Conservation (phyloP, 2,797 vertebrate species). For the Galaxias olidus region DNA sequence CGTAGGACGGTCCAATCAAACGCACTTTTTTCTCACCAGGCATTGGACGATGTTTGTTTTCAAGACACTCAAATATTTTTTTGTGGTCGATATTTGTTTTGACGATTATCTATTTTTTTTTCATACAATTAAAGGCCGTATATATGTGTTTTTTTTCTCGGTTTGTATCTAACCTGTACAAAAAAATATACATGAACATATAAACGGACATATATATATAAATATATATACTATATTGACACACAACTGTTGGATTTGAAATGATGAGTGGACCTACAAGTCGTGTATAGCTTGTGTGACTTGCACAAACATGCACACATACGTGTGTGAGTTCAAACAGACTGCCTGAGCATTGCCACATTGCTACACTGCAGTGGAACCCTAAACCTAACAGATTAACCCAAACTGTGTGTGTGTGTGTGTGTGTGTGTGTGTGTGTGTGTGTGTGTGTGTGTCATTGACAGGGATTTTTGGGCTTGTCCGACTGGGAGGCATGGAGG, state of each 20-base stretch:
- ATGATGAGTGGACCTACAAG: slow-evolving; percentile 33
- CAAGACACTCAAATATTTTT: slow-evolving; percentile 10
- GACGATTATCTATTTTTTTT: slow-evolving; percentile 30
- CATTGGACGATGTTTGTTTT: slow-evolving; percentile 32
- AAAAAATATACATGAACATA: slow-evolving; percentile 58
- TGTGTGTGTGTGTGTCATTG: slow-evolving; percentile 16
- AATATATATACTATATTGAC: too few species aligned
- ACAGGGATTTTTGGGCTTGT: slow-evolving; percentile 63
- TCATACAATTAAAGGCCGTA: slow-evolving; percentile 52
- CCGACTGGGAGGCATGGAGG: slow-evolving; percentile 34
- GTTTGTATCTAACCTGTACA: slow-evolving; percentile 66
- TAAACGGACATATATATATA: slow-evolving; percentile 46
- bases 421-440: slow-evolving; percentile 6
- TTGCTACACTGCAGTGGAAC: slow-evolving; percentile 37
- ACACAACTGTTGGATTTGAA: slow-evolving; percentile 12
- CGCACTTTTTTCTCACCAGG: slow-evolving; percentile 25
- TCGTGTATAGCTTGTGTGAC: slow-evolving; percentile 47
- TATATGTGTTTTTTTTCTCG: slow-evolving; percentile 36
- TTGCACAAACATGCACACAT: slow-evolving; percentile 37
- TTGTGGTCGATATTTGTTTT: slow-evolving; percentile 28
- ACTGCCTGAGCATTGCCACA: slow-evolving; percentile 21
- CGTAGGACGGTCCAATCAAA: background rate
- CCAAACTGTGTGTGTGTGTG: slow-evolving; percentile 26
- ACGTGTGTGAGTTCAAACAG: slow-evolving; percentile 13
- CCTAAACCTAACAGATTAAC: slow-evolving; percentile 29